Percentiles rank a stretch among this genome's conserved stretches.
Conservation (phyloP, 2,113 vertebrate species). For the Amphiprion ocellaris region DNA sequence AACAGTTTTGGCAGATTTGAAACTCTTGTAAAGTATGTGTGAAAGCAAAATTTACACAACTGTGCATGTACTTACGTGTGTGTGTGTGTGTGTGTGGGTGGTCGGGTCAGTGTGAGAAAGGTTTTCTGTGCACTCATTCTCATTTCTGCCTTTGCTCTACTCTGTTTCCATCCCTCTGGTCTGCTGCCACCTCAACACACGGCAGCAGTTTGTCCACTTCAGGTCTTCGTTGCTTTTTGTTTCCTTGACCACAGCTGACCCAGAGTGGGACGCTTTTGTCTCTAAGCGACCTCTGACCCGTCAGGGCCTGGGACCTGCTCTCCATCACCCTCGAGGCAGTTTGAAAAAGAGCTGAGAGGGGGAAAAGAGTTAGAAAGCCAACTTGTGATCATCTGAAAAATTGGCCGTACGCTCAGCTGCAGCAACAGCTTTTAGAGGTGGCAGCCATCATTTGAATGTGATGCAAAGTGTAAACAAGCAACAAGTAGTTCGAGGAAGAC, state of each 20-base stretch:
- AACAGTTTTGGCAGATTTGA: conserved; percentile 20
- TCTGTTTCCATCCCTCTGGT: conserved; percentile 40
- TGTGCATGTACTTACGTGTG: conserved; percentile 5
- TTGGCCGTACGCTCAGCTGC: not conserved
- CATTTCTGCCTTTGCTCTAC: conserved; percentile 9
- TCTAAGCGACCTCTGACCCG: conserved; percentile 68
- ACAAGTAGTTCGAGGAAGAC: conserved; percentile 37
- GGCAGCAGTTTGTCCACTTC: conserved; percentile 60
- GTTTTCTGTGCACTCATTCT: conserved; percentile 34
- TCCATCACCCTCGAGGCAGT: conserved; percentile 55
- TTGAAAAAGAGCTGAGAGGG: conserved; percentile 45
- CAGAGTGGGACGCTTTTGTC: conserved; percentile 73
- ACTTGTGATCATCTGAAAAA: conserved; percentile 23
- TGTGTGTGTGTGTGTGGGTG: not conserved
- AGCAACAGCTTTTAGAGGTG: conserved; percentile 16
- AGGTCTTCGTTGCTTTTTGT: conserved; percentile 68
- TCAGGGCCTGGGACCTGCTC: conserved; percentile 79
- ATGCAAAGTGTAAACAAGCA: conserved; percentile 60
- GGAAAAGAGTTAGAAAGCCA: conserved; percentile 35
- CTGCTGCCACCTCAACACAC: conserved; percentile 52
- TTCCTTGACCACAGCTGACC: conserved; percentile 77
- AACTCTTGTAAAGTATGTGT: conserved; percentile 9
- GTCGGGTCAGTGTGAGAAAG: conserved; percentile 21
- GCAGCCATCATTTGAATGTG: conserved; percentile 60
- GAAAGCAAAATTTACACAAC: conserved; percentile 21